A percentile compares a stretch with the other conserved stretches of the same genome.
These are phyloP conservation scores for Patiria pectinifera DNA, from an alignment of 53 echinoderm and acorn worm species.

Conservation along the genomic window DNA sequence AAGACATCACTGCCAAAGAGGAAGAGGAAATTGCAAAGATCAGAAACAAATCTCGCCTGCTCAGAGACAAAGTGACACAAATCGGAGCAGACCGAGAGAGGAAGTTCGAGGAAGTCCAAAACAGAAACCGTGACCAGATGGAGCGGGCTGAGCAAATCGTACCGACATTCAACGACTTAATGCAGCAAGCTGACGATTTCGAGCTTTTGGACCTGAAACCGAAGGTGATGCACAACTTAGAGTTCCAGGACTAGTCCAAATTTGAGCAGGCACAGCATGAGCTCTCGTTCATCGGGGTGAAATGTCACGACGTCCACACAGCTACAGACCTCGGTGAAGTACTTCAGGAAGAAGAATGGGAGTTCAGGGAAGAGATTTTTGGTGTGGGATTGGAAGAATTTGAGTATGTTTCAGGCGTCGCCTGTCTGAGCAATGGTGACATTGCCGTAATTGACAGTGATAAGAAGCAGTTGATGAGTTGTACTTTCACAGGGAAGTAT, in stretches of 20 bases:
- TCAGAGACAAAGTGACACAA: slow-evolving; percentile 13
- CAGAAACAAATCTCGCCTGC: slow-evolving; percentile 7
- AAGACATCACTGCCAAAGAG: slow-evolving; percentile 22
- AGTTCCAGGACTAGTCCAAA: background rate
- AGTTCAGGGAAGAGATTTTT: background rate
- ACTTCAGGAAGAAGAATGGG: slow-evolving; percentile 16
- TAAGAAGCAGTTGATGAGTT: background rate
- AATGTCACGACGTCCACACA: background rate
- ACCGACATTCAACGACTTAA: background rate
- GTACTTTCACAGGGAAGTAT: background rate
- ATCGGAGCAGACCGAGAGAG: slow-evolving; percentile 4
- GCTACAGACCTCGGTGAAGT: slow-evolving; percentile 7
- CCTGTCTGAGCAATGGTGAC: slow-evolving; percentile 23
- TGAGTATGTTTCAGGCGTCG: background rate
- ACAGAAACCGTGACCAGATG: background rate
- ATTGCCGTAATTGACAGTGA: background rate
- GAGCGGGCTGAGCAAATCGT: background rate
- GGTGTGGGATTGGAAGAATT: background rate
- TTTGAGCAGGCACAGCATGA: background rate
- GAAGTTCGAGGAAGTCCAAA: background rate
- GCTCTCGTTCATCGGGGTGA: background rate
- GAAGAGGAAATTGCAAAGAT: slow-evolving; percentile 43
- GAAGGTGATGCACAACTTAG: slow-evolving; percentile 10
- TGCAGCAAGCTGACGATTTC: slow-evolving; percentile 18
- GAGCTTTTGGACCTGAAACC: slow-evolving; percentile 10